A percentile compares a stretch with the other conserved stretches of the same genome.
Evolutionary conservation across 2,888 invertebrate genomes (phyloP).

Genomic region (Melinaea menophilus): DNA sequence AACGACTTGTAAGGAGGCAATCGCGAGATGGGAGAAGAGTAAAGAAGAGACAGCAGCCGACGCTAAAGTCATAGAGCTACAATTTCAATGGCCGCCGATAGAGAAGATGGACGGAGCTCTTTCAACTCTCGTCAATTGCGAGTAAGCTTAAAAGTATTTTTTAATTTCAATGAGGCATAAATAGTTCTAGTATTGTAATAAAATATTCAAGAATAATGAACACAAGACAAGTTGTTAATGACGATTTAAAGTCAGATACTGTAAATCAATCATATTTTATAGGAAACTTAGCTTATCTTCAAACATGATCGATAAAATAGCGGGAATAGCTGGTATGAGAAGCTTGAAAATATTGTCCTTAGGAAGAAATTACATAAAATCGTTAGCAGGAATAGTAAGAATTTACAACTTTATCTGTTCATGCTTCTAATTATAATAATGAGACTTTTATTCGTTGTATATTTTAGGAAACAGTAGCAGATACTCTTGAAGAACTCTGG

Average conservation of each 20-base stretch:
- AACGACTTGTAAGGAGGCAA: constrained; percentile 88
- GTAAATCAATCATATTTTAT: constrained; percentile 18
- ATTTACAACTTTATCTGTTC: constrained; percentile 15
- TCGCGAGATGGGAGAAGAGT: constrained; percentile 90
- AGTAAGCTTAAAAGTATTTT: constrained; percentile 71
- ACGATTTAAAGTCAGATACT: constrained; percentile 19
- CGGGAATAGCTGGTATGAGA: constrained; percentile 89
- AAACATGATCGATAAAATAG: constrained; percentile 95
- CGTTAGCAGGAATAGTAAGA: constrained; percentile 86
- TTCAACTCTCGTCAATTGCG: constrained; percentile 85
- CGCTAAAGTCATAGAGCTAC: constrained; percentile 86
- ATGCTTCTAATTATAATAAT: neutral
- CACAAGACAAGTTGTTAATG: constrained; percentile 31
- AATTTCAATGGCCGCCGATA: constrained; percentile 94
- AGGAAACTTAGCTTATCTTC: constrained; percentile 94
- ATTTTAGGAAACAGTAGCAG: constrained; percentile 87
- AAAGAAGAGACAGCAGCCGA: constrained; percentile 81
- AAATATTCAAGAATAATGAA: no score
- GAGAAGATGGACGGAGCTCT: constrained; percentile 96
- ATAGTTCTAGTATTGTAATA: no score
- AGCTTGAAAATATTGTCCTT: constrained; percentile 89
- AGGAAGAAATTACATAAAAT: constrained; percentile 92
- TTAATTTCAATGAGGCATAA: no score
- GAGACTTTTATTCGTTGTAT: constrained; percentile 1
- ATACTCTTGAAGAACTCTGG: constrained; percentile 94